phyloP scores from a whole-genome alignment of 2,113 vertebrate species.

The Neomonachus schauinslandi region DNA sequence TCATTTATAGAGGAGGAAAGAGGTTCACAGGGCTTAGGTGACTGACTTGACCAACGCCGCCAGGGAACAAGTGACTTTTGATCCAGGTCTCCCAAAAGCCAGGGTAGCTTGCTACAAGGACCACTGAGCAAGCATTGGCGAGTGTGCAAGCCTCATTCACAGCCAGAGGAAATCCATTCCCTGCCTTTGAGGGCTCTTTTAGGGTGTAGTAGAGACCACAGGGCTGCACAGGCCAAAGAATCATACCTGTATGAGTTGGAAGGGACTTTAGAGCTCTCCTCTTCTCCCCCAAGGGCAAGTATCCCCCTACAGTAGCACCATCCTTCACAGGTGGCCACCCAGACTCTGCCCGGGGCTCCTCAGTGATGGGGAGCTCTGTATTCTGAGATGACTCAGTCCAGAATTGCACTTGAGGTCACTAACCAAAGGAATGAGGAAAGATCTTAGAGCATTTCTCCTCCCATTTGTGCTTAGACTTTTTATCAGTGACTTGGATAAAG shows the following conservation, averaged over 20 bases:
- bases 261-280: neutral
- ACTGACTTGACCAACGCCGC: neutral
- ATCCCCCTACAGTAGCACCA: neutral
- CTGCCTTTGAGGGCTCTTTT: no score
- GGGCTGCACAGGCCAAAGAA: neutral
- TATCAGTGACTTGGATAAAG: neutral
- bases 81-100: neutral
- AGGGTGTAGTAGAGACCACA: neutral
- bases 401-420: neutral
- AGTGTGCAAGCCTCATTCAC: neutral
- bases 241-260: neutral
- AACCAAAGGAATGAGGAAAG: neutral
- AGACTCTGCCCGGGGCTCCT: neutral
- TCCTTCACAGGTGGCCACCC: neutral
- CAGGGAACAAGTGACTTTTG: neutral
- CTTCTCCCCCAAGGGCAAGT: neutral
- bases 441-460: neutral
- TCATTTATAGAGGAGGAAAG: neutral
- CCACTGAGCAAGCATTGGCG: rapidly evolving
- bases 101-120: neutral
- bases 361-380: neutral
- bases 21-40: neutral
- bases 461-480: neutral
- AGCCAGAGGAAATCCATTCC: neutral
- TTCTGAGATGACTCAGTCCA: neutral